Percentiles rank a stretch among this genome's conserved stretches.
Evolutionary conservation across 2,113 vertebrate species (phyloP).

Genomic region (Thunnus thynnus): DNA sequence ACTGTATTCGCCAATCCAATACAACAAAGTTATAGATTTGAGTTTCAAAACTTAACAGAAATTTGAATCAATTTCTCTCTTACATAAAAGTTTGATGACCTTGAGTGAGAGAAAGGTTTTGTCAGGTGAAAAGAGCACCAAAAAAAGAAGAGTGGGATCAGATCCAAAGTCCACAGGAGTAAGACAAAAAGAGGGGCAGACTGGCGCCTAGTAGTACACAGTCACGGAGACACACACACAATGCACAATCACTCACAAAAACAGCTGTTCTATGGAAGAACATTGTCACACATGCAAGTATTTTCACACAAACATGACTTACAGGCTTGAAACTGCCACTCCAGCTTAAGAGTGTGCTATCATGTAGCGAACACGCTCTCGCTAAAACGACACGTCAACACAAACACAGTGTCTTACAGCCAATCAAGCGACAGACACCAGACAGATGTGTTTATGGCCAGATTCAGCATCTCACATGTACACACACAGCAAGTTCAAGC

Average conservation of each 20-base stretch:
- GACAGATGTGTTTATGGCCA: conserved; percentile 32
- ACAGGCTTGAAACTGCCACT: conserved; percentile 25
- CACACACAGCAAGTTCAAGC: conserved; percentile 18
- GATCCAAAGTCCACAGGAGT: not conserved
- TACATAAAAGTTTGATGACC: too few species aligned
- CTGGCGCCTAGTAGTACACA: not conserved
- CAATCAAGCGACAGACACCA: not conserved
- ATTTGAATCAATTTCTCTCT: too few species aligned
- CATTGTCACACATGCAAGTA: not conserved
- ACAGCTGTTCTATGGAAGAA: conserved; percentile 25
- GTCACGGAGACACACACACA: not conserved
- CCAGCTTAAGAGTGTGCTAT: conserved; percentile 13
- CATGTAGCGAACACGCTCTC: not conserved
- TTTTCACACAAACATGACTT: conserved; percentile 17
- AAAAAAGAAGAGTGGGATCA: not conserved
- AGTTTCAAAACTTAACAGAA: too few species aligned
- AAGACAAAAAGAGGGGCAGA: not conserved
- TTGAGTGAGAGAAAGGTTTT: too few species aligned
- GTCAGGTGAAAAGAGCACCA: not conserved
- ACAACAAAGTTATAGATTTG: too few species aligned
- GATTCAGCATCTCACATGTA: conserved; percentile 15
- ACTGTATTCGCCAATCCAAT: too few species aligned
- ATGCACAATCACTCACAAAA: conserved; percentile 8
- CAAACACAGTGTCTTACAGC: not conserved
- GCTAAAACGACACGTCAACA: not conserved